These are phyloP conservation scores for Sciurus niger DNA, from an alignment of 2,113 vertebrate species.

Conservation along the genomic window DNA sequence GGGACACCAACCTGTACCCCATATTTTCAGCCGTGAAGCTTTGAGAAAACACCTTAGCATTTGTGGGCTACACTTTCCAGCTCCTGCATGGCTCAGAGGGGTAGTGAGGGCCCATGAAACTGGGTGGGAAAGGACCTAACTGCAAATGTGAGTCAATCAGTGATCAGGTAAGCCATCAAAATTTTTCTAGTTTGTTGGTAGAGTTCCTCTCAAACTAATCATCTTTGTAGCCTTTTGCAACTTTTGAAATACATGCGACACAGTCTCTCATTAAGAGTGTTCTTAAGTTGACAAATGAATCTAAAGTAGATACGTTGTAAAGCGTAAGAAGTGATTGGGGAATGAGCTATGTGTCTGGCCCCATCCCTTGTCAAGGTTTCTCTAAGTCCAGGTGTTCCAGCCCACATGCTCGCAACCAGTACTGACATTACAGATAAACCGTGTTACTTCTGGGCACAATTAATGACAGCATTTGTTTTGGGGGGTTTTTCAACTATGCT, in stretches of 20 bases:
- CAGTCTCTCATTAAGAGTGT: not conserved
- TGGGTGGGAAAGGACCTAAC: not conserved
- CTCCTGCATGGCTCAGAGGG: not conserved
- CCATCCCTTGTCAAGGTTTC: not conserved
- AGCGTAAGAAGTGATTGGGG: not conserved
- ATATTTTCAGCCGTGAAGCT: not conserved
- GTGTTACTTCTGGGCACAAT: constrained; percentile 63
- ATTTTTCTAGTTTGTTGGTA: not conserved
- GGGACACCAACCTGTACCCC: not conserved
- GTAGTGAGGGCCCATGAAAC: not conserved
- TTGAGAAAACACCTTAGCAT: not conserved
- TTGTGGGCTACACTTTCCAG: not conserved
- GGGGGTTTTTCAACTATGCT: constrained; percentile 69
- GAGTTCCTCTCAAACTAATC: not conserved
- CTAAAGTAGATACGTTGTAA: not conserved
- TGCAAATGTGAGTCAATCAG: not conserved
- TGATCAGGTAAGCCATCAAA: not conserved
- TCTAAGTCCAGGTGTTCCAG: not conserved
- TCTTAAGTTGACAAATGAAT: not conserved
- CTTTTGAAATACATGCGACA: not conserved
- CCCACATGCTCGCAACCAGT: constrained; percentile 5
- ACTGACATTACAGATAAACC: constrained; percentile 48
- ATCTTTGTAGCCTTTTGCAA: not conserved
- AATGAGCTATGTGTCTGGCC: too few species aligned
- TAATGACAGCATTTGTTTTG: constrained; percentile 12